Conservation (phyloP, 2,888 invertebrate genomes). For the Carpatolechia fugitivella region DNA sequence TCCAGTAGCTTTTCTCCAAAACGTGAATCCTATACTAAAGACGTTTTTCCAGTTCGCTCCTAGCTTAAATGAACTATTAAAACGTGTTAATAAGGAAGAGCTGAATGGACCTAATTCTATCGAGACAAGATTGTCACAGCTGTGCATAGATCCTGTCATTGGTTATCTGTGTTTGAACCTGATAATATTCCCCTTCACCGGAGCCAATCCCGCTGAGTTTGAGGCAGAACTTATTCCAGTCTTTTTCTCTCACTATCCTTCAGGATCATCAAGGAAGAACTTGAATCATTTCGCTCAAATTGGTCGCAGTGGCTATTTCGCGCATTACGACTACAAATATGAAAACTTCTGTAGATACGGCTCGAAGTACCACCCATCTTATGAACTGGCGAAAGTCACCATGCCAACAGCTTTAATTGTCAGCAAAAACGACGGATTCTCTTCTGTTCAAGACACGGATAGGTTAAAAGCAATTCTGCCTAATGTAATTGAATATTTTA, state of each 20-base stretch:
- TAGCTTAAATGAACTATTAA: slow-evolving; percentile 51
- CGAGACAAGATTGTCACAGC: background rate
- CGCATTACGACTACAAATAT: slow-evolving; percentile 31
- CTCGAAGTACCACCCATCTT: slow-evolving; percentile 28
- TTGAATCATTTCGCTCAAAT: slow-evolving; percentile 33
- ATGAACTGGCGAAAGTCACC: slow-evolving; percentile 33
- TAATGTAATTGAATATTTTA: slow-evolving; percentile 35
- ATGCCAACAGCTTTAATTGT: slow-evolving; percentile 55
- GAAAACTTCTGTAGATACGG: slow-evolving; percentile 28
- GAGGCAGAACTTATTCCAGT: slow-evolving; percentile 61
- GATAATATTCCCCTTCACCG: slow-evolving; percentile 57
- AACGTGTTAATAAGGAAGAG: slow-evolving; percentile 40
- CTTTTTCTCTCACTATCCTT: slow-evolving; percentile 34
- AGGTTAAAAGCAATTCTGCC: slow-evolving; percentile 30
- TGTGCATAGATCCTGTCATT: background rate
- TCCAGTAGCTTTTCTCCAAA: slow-evolving; percentile 71
- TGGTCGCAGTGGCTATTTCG: slow-evolving; percentile 17
- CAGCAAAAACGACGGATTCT: slow-evolving; percentile 73
- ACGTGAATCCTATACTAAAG: slow-evolving; percentile 40
- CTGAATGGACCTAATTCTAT: slow-evolving; percentile 26
- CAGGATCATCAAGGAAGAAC: slow-evolving; percentile 36
- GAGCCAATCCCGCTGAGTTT: slow-evolving; percentile 70
- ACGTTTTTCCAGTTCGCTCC: slow-evolving; percentile 39
- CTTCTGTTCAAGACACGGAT: slow-evolving; percentile 39
- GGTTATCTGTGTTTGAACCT: slow-evolving; percentile 32